Conservation (phyloP, 2,113 vertebrate genomes). For the Elephantulus edwardii region DNA sequence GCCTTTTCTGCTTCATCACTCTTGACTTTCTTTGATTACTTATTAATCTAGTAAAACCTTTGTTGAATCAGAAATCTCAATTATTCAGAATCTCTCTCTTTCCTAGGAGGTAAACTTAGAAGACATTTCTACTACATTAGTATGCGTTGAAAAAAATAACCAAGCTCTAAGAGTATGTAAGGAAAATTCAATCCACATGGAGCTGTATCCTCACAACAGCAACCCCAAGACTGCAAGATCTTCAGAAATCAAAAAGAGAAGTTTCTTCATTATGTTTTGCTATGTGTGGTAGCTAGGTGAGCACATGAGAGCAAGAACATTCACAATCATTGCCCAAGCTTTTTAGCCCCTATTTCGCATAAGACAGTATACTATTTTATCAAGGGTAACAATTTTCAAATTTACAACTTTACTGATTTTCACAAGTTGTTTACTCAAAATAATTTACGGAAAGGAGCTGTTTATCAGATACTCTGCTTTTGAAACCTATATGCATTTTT, state of each 20-base stretch:
- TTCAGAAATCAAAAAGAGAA: too few relatives aligned
- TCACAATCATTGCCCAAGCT: neutral
- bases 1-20: neutral
- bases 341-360: neutral
- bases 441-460: neutral
- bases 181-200: neutral
- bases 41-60: neutral
- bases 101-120: neutral
- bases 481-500: neutral
- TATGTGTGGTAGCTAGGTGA: rapidly evolving
- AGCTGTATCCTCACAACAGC: neutral
- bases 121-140: neutral
- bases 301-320: neutral
- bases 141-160: neutral
- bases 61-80: neutral
- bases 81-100: neutral
- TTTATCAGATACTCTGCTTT: neutral
- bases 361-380: neutral
- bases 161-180: too few relatives aligned
- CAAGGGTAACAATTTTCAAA: neutral
- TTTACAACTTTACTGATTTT: neutral
- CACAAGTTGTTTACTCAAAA: neutral
- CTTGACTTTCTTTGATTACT: neutral
- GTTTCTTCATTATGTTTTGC: neutral
- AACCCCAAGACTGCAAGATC: too few relatives aligned